Evolutionary conservation across 2,113 vertebrate species (phyloP).

Genomic region (Brachyhypopomus gauderio): DNA sequence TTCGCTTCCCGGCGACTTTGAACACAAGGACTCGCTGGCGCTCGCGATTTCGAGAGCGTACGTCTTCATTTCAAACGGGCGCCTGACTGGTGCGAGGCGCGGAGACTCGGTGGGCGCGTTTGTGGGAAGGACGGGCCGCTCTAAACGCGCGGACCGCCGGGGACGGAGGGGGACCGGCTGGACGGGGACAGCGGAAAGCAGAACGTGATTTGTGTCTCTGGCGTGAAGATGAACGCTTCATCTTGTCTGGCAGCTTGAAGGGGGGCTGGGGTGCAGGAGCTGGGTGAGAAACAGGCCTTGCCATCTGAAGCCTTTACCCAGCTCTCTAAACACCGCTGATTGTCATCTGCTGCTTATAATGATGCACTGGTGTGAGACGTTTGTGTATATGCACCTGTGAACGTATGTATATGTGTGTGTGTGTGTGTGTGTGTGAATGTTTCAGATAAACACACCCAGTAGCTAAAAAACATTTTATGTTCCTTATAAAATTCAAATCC

Average conservation of each 20-base stretch:
- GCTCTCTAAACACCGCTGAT: not conserved
- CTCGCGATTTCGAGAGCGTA: constrained; percentile 1
- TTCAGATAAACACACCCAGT: too few species aligned
- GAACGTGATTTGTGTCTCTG: constrained; percentile 10
- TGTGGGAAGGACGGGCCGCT: not conserved
- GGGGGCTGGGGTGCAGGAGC: constrained; percentile 6
- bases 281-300: constrained; percentile 3
- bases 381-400: not conserved
- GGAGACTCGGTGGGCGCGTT: not conserved
- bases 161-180: not conserved
- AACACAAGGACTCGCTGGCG: constrained; percentile 17
- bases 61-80: not conserved
- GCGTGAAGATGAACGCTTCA: not conserved
- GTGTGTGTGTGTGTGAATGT: not conserved
- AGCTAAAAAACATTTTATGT: not conserved
- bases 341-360: not conserved
- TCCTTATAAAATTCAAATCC: not conserved
- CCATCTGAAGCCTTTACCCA: not conserved
- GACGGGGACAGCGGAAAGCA: constrained; percentile 9
- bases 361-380: not conserved
- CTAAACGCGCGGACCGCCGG: not conserved
- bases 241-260: constrained; percentile 12
- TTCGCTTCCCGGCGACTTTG: constrained; percentile 16
- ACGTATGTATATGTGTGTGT: not conserved
- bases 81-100: not conserved